A percentile compares a stretch with the other conserved stretches of the same genome.
phyloP scores from a whole-genome alignment of 2,888 invertebrate species.

The Drosophila kambysellisi region DNA sequence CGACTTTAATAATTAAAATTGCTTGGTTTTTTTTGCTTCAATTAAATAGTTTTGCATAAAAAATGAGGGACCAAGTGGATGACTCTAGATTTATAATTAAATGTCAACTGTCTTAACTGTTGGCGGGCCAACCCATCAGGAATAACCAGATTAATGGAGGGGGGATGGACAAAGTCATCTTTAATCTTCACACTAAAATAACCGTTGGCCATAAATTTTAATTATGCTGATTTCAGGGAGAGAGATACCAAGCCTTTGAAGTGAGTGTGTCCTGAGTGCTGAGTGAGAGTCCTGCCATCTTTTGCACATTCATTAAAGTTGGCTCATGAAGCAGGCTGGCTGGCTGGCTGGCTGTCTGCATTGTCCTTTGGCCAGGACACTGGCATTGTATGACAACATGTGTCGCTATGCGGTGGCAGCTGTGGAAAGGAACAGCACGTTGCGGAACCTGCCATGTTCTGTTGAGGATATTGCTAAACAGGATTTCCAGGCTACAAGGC shows the following conservation, averaged over 20 bases:
- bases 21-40: background rate
- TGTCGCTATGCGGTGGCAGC: slow-evolving; percentile 35
- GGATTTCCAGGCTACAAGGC: slow-evolving; percentile 75
- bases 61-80: slow-evolving; percentile 24
- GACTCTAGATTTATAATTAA: slow-evolving; percentile 56
- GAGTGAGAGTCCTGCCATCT: background rate
- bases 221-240: slow-evolving; percentile 31
- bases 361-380: slow-evolving; percentile 19
- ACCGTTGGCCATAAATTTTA: slow-evolving; percentile 19
- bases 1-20: background rate
- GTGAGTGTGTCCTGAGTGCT: slow-evolving; percentile 1
- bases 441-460: slow-evolving; percentile 52
- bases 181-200: background rate
- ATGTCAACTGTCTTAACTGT: slow-evolving; percentile 18
- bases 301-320: slow-evolving; percentile 24
- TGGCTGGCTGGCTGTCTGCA: slow-evolving; percentile 16
- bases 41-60: background rate
- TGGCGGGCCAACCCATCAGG: slow-evolving; percentile 1
- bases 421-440: slow-evolving; percentile 8
- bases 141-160: slow-evolving; percentile 17
- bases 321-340: slow-evolving; percentile 16
- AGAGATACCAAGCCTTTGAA: slow-evolving; percentile 17
- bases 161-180: background rate
- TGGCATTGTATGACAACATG: slow-evolving; percentile 37
- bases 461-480: slow-evolving; percentile 72